Percentiles rank a stretch among this genome's conserved stretches.
Conservation (phyloP, 1,140 invertebrate species). For the Chironomus tepperi region DNA sequence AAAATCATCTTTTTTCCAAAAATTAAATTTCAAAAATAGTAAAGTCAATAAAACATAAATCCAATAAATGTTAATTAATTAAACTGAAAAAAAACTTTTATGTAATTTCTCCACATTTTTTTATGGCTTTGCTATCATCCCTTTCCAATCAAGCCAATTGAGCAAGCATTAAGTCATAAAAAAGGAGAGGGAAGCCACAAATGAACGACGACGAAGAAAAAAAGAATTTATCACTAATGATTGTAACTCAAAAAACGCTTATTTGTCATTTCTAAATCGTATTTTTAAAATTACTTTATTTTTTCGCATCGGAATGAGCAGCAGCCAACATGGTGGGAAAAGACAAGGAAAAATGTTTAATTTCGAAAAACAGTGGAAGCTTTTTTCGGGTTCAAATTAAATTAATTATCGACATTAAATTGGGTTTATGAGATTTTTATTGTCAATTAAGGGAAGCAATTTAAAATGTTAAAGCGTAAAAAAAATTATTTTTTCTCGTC, state of each 20-base stretch:
- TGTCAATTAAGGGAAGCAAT: constrained; percentile 8
- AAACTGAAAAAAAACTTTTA: too few species aligned
- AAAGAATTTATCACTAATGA: not conserved
- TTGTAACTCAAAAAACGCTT: not conserved
- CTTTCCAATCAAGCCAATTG: too few species aligned
- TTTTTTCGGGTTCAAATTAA: not conserved
- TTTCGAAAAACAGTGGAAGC: not conserved
- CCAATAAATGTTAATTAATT: too few species aligned
- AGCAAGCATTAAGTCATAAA: not conserved
- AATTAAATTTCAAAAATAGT: too few species aligned
- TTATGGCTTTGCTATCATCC: too few species aligned
- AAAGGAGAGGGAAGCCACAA: constrained; percentile 2
- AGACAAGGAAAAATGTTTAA: too few species aligned
- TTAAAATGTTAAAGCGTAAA: not conserved
- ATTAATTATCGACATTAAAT: constrained; percentile 19
- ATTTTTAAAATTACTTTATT: not conserved
- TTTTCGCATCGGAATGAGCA: not conserved
- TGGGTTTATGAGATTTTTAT: constrained; percentile 20
- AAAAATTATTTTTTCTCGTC: too few species aligned
- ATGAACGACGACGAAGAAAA: not conserved
- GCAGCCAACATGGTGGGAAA: not conserved
- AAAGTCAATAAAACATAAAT: too few species aligned
- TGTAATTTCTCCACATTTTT: too few species aligned
- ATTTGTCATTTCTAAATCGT: constrained; percentile 9
- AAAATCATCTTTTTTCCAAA: too few species aligned